phyloP scores from a whole-genome alignment of 2,113 vertebrate species.

The Phalacrocorax carbo region DNA sequence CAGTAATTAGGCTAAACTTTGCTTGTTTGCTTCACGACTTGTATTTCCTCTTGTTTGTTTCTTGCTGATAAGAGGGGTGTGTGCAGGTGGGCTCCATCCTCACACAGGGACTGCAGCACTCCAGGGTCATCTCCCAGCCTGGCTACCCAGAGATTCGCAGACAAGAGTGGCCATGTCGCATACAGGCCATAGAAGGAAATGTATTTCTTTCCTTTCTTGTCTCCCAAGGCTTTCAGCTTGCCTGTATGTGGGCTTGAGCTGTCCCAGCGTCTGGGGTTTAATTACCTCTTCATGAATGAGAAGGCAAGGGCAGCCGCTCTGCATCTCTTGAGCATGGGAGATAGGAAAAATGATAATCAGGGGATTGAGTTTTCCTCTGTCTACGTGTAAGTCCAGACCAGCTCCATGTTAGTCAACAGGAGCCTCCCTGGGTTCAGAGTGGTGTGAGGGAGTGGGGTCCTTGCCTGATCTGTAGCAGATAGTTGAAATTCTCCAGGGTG shows the following conservation, averaged over 20 bases:
- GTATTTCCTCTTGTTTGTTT: background rate
- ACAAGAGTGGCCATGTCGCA: fast-evolving
- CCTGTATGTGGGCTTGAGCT: background rate
- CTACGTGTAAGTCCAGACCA: background rate
- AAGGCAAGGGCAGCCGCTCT: background rate
- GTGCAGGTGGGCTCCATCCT: background rate
- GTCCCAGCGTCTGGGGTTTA: background rate
- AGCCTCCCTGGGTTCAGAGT: background rate
- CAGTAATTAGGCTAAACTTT: background rate
- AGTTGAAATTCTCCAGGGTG: background rate
- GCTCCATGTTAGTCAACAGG: background rate
- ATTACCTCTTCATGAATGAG: background rate
- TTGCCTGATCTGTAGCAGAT: background rate
- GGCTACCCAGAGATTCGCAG: background rate
- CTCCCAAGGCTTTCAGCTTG: background rate
- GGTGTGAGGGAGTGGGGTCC: background rate
- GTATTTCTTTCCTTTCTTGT: background rate
- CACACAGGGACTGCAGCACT: background rate
- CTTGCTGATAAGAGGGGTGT: background rate
- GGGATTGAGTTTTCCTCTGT: background rate
- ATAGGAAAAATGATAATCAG: background rate
- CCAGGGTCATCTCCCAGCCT: background rate
- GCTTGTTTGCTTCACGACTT: background rate
- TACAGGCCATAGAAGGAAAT: background rate
- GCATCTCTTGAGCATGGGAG: background rate